These are phyloP conservation scores for Upupa epops DNA, from an alignment of 2,113 vertebrate genomes.

Conservation along the genomic window DNA sequence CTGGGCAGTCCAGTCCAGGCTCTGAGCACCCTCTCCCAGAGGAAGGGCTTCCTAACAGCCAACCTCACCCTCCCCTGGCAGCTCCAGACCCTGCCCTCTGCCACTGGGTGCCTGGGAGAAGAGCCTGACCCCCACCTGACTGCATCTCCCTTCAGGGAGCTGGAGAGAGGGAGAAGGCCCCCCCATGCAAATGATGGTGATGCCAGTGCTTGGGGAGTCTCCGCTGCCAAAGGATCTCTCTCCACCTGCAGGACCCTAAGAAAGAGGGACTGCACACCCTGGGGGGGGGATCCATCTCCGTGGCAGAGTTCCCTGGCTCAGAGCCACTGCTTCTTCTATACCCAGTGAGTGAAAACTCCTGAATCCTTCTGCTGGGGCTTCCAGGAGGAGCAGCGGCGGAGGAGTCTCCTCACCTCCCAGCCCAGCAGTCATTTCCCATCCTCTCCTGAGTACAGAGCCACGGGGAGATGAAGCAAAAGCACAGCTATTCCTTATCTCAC, in stretches of 20 bases:
- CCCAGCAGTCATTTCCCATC: constrained; percentile 53
- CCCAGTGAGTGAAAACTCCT: constrained; percentile 28
- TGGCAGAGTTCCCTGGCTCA: constrained; percentile 44
- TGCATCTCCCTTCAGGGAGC: no score
- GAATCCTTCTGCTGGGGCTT: constrained; percentile 32
- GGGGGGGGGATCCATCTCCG: neutral
- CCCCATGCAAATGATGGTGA: neutral
- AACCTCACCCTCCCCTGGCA: no score
- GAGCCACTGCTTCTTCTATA: constrained; percentile 42
- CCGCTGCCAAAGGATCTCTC: constrained; percentile 34
- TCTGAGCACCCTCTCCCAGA: no score
- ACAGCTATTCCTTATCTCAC: constrained; percentile 66
- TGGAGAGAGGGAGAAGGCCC: no score
- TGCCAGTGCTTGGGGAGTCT: neutral
- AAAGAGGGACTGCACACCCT: neutral
- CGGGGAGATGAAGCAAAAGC: constrained; percentile 61
- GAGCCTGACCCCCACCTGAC: no score
- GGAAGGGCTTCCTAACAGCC: no score
- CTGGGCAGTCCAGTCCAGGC: no score
- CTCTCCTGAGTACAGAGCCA: neutral
- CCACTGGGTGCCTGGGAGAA: no score
- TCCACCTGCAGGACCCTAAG: neutral
- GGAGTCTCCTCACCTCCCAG: constrained; percentile 56
- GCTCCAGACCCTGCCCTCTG: no score
- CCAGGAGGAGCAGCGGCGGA: neutral